phyloP scores from a whole-genome alignment of 2,113 vertebrate species.

The Grantiella picta region DNA sequence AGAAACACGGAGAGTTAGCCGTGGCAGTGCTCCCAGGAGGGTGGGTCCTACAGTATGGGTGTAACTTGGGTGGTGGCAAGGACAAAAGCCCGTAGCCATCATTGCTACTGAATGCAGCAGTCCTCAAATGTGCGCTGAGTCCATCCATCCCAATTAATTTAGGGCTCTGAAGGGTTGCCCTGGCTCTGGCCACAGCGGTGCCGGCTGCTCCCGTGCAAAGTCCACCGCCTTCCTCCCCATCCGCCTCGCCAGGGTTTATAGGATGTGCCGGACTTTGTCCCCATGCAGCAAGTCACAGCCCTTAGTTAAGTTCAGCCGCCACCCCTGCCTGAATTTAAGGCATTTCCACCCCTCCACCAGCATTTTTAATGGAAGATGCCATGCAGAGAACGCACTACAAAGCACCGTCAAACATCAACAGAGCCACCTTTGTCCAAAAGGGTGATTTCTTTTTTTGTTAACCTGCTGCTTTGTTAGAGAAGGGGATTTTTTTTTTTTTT shows the following conservation, averaged over 20 bases:
- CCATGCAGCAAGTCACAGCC: neutral
- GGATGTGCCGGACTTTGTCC: neutral
- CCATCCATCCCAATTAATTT: neutral
- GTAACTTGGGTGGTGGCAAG: neutral
- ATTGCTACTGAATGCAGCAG: neutral
- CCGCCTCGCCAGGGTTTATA: neutral
- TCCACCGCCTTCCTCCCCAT: neutral
- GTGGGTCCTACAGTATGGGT: neutral
- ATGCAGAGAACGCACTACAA: neutral
- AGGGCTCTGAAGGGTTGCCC: neutral
- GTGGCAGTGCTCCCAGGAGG: neutral
- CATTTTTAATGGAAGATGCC: neutral
- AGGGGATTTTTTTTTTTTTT: neutral
- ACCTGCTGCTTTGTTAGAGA: neutral
- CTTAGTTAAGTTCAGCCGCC: neutral
- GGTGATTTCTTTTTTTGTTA: neutral
- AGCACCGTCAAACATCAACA: neutral
- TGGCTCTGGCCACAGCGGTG: neutral
- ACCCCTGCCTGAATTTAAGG: neutral
- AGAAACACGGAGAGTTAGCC: neutral
- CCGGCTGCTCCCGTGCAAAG: neutral
- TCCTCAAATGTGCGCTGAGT: neutral
- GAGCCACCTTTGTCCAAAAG: neutral
- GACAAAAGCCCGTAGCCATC: neutral
- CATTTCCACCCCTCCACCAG: neutral